Base-by-base conservation (phyloP, 2,888 invertebrate genomes). In the Dusona sp. region DNA sequence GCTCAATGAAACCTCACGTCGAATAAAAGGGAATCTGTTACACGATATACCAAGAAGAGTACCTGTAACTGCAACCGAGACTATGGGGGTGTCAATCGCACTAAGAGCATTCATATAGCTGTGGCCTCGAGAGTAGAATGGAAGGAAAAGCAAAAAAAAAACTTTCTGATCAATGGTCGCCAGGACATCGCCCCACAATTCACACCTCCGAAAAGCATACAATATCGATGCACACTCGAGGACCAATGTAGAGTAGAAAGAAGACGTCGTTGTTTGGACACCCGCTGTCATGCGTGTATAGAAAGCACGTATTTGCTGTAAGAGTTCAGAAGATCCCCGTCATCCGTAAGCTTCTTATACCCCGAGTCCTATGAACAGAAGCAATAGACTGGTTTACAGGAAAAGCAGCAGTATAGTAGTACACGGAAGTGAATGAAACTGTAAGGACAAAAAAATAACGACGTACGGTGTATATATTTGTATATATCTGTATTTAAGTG, bases 261-360 rank as follows among this genome's bases (percentile, higher is more conserved):
- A 72, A 84, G 77, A 84, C 74, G 82, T 48, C 79, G 70, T 84
- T 89, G 87, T 89, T 89, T 89, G 89, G 89, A 88, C 89, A 88
- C 89, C 89, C 89, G 89, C 87, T 87, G 89, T 88, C 88, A 74
- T 54, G 70, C 38, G 79, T 89, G 88, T 89, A 89, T 88, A 75
- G 87, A 83, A 48, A 72, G 79, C 85, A 54, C 51, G 51, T 51
- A 83, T 72, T 67, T 61, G 51, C 57, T 38, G 48, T 83, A 65
- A 48, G 73, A n/a, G 67, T 48, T 45, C 57, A 22, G 74, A 73
- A 78, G 45, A 84, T 79, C 72, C 73, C 45, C 45, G 42, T 29
- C 48, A 88, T 87, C 86, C 80, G 82, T 89, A 88, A 89, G 89
- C 89, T 88, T 65, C 88, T 88, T 88, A 88, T 65, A 83, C 36